Percentiles rank a stretch among this genome's conserved stretches.
phyloP scores from a whole-genome alignment of 1,140 invertebrate species.

The Apis cerana region DNA sequence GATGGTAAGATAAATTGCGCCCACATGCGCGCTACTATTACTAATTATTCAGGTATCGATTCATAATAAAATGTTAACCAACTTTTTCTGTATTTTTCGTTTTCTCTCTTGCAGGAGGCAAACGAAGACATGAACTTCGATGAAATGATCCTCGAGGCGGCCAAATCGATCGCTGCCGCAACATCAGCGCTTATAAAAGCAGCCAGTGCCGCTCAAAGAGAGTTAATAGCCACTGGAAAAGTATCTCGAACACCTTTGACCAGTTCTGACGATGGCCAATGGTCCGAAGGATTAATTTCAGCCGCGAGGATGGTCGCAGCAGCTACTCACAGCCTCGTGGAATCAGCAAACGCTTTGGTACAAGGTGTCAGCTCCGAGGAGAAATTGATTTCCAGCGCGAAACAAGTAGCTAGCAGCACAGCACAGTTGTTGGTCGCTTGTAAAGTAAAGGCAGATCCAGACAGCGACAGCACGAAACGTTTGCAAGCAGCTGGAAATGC shows the following conservation, averaged over 20 bases:
- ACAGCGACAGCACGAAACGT: conserved; percentile 95
- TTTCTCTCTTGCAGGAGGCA: conserved; percentile 86
- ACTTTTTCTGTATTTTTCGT: conserved; percentile 23
- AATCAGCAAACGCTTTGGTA: conserved; percentile 97
- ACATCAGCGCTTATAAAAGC: conserved; percentile 98
- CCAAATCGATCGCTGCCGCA: conserved; percentile 98
- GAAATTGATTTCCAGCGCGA: conserved; percentile 97
- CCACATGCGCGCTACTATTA: background rate
- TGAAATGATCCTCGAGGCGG: conserved; percentile 99
- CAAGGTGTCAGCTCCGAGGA: conserved; percentile 97
- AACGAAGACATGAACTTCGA: conserved; percentile 98
- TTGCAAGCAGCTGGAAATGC: conserved; percentile 97
- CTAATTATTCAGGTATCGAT: no score
- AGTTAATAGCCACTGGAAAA: conserved; percentile 91
- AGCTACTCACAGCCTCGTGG: conserved; percentile 97
- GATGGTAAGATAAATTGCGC: conserved; percentile 8
- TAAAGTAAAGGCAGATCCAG: conserved; percentile 98
- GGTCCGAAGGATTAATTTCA: conserved; percentile 98
- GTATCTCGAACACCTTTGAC: conserved; percentile 89
- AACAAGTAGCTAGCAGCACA: conserved; percentile 98
- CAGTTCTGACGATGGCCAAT: conserved; percentile 97
- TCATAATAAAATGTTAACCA: background rate
- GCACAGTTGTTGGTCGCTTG: conserved; percentile 98
- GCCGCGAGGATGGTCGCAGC: conserved; percentile 97
- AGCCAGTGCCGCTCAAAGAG: conserved; percentile 96